Percentiles rank a stretch among this genome's conserved stretches.
phyloP scores from a whole-genome alignment of 2,113 vertebrate species.

The Nyctibius bracteatus region DNA sequence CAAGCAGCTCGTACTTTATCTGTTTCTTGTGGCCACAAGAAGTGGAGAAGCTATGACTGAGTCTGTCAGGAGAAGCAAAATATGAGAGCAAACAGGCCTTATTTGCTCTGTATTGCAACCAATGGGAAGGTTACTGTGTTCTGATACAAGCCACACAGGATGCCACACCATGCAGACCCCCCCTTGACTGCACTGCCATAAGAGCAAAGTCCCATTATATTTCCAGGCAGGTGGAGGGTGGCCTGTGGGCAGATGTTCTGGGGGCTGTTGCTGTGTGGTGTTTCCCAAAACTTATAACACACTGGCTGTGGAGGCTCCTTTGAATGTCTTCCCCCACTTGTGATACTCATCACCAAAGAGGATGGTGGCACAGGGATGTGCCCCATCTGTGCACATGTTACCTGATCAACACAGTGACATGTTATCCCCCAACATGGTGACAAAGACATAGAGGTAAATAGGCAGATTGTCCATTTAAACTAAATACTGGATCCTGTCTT shows the following conservation, averaged over 20 bases:
- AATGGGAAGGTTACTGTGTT: not conserved
- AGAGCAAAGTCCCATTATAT: not conserved
- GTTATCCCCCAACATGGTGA: not conserved
- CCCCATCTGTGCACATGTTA: accelerated
- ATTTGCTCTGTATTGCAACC: not conserved
- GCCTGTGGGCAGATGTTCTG: not conserved
- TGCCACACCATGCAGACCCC: not conserved
- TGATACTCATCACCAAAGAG: not conserved
- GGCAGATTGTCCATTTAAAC: not conserved
- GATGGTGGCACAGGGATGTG: not conserved
- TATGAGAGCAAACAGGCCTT: not conserved
- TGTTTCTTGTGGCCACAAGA: not conserved
- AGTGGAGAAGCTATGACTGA: not conserved
- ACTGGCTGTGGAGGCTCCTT: not conserved
- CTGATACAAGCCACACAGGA: not conserved
- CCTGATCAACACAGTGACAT: accelerated
- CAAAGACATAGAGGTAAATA: not conserved
- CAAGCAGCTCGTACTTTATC: accelerated
- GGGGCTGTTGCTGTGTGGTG: accelerated
- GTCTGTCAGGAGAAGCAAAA: not conserved
- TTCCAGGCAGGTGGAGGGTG: not conserved
- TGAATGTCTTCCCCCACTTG: not conserved
- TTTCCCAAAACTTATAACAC: not conserved
- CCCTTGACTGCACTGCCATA: not conserved
- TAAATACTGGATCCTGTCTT: not conserved